These are phyloP conservation scores for Drosophila kohkoa DNA, from an alignment of 1,140 invertebrate species.

Conservation along the genomic window DNA sequence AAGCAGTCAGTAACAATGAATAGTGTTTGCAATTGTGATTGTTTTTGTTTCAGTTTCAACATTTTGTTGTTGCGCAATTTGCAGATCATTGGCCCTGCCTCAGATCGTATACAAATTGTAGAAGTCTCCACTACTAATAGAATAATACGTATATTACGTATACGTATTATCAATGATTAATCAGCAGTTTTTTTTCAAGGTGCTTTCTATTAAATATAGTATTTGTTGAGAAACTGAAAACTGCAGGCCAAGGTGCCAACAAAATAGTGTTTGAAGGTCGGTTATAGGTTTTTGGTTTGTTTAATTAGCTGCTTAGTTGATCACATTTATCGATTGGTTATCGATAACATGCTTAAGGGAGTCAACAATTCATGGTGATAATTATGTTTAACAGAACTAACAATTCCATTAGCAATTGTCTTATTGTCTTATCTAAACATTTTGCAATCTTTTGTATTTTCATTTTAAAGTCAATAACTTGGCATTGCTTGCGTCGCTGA, in stretches of 20 bases:
- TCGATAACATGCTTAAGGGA: neutral
- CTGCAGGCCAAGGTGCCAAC: conserved; percentile 35
- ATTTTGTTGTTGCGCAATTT: conserved; percentile 73
- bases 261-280: conserved; percentile 30
- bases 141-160: conserved; percentile 3
- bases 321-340: neutral
- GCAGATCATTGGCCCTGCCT: conserved; percentile 68
- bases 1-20: conserved; percentile 26
- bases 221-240: conserved; percentile 23
- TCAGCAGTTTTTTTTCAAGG: conserved; percentile 44
- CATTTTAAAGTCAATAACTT: conserved; percentile 65
- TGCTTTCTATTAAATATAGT: conserved; percentile 43
- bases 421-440: neutral
- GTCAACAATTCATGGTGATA: neutral
- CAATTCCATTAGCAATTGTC: neutral
- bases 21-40: conserved; percentile 51
- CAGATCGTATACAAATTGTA: conserved; percentile 22
- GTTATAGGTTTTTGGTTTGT: conserved; percentile 12
- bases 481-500: conserved; percentile 69
- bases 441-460: conserved; percentile 33
- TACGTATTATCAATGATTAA: conserved; percentile 40
- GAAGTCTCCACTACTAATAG: conserved; percentile 4
- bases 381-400: neutral
- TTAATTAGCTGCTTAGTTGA: neutral
- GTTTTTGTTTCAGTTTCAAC: conserved; percentile 1